These are phyloP conservation scores for Lipotes vexillifer DNA, from an alignment of 2,113 vertebrate species.

Conservation along the genomic window DNA sequence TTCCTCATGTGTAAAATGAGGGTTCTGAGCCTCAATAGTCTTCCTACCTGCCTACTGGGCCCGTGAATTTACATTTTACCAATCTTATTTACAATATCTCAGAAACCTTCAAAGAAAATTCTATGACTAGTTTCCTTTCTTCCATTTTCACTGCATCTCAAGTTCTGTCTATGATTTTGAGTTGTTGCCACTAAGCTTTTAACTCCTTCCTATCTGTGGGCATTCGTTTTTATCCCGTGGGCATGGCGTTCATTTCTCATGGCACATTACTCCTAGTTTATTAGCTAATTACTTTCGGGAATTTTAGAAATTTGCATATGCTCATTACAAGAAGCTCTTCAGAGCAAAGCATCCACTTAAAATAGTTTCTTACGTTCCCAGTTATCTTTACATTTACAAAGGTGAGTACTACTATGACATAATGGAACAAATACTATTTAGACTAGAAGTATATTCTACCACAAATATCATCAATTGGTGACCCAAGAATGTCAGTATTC, in stretches of 20 bases:
- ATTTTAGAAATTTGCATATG: not conserved
- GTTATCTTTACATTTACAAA: not conserved
- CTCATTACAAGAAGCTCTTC: not conserved
- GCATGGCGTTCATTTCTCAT: not conserved
- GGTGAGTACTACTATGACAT: not conserved
- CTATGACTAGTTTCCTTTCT: not conserved
- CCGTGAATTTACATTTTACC: not conserved
- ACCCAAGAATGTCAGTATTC: not conserved
- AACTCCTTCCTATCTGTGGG: not conserved
- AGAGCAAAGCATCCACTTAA: not conserved
- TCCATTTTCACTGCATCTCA: not conserved
- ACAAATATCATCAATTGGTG: not conserved
- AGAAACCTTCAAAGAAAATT: not conserved
- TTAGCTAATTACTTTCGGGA: not conserved
- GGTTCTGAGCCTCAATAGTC: rapidly evolving
- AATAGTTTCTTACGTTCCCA: not conserved
- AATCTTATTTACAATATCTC: not conserved
- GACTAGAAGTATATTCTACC: not conserved
- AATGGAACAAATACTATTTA: not conserved
- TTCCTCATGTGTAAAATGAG: not conserved
- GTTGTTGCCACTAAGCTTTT: not conserved
- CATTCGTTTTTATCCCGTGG: not conserved
- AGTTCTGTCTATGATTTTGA: not conserved
- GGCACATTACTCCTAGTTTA: not conserved
- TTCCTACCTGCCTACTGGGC: not conserved